Evolutionary conservation across 1,140 invertebrate genomes (phyloP), one percentile per base, ranked within the genome.

Genomic region (Dreissena rostriformis): DNA sequence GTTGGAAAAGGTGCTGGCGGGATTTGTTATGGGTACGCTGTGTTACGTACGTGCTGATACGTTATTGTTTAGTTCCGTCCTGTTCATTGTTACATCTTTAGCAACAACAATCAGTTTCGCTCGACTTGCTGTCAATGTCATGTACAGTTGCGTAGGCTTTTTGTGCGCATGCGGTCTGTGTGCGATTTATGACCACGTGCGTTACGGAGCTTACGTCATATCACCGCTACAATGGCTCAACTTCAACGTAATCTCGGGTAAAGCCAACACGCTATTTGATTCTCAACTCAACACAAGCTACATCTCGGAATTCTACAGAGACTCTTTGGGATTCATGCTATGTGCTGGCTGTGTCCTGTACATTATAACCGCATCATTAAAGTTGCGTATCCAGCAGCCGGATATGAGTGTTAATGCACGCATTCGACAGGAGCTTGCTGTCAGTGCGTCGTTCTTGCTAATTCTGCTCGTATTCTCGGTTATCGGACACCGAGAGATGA

Each of bases 141-240:
- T 39, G 39, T 39, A 39, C 39, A 39, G 39, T 8, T 39, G 39
- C 39, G 2, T 39, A 2, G 39, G 39, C 39, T 39, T 39, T 39
- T 39, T 39, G 39, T 39, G 39, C 8, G 87, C 84, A 7, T 24
- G 84, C 4, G 28, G 66, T 7, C 14, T 91, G 14, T 90, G 91
- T 14, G 86, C 87, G 15, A 73, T 73, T 6, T 85, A 88, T 8
- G 92, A 92, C 72, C 87, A 73, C 12, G 22, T 61, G 19, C 82
- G 63, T 15, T 93, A 91, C 68, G 90, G 91, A 17, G 78, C 26
- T 26, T 84, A 86, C 22, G 86, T 91, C 19, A 76, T 92, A 0
- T 90, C 90, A 4, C 89, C 91, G 7, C 19, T 74, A 0, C 90
- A 92, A 55, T 93, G 92, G 92, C 85, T 90, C 22, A 73, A 80